Conservation (phyloP, 1,140 invertebrate species). For the Ceratina australensis region DNA sequence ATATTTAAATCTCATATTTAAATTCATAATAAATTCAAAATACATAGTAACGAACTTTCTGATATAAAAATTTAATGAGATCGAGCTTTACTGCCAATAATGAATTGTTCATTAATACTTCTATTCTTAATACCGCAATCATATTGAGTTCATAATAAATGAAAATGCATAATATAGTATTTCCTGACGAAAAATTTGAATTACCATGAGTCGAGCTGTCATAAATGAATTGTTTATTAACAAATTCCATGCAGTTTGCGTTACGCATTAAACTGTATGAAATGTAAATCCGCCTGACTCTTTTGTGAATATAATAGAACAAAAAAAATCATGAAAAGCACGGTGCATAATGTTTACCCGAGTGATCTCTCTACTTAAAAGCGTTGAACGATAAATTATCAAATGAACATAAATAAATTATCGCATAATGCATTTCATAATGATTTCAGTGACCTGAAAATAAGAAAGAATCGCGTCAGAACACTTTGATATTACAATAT, state of each 20-base stretch:
- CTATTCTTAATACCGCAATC: too few species aligned
- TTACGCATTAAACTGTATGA: not conserved
- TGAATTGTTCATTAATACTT: not conserved
- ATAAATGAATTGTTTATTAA: slow-evolving; percentile 5
- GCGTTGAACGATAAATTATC: not conserved
- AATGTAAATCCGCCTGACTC: not conserved
- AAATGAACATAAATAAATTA: not conserved
- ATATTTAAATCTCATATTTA: too few species aligned
- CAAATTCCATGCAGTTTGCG: slow-evolving; percentile 21
- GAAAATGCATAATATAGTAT: too few species aligned
- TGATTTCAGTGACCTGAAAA: slow-evolving; percentile 1
- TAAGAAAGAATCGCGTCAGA: not conserved
- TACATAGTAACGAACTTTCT: too few species aligned
- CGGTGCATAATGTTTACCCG: not conserved
- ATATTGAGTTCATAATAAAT: too few species aligned
- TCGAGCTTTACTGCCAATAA: slow-evolving; percentile 9
- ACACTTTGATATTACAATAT: not conserved
- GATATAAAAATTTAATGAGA: slow-evolving; percentile 4
- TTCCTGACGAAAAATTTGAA: too few species aligned
- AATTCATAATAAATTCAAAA: too few species aligned
- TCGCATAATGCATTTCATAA: not conserved
- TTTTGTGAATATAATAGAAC: slow-evolving; percentile 9
- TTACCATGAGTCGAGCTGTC: too few species aligned
- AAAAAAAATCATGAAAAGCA: not conserved
- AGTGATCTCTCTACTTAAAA: not conserved